Percentiles rank a stretch among this genome's conserved stretches.
Evolutionary conservation across 2,797 vertebrate species (phyloP).

Genomic region (Lithobates pipiens): DNA sequence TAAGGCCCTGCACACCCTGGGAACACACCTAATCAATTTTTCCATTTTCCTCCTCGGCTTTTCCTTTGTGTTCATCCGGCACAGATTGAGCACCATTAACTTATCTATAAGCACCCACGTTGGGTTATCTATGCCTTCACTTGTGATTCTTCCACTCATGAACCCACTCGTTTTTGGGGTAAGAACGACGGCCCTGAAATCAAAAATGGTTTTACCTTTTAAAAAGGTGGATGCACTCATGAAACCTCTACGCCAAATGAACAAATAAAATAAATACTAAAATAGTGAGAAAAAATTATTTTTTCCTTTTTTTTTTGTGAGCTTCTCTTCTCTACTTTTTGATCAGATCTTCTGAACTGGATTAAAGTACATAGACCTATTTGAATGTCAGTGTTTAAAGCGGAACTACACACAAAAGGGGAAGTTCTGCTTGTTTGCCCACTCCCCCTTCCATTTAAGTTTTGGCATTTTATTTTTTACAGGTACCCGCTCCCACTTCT

Average conservation of each 20-base stretch:
- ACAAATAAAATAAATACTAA: too few relatives aligned
- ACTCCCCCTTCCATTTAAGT: too few relatives aligned
- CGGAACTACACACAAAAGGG: too few relatives aligned
- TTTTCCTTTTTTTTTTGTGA: too few relatives aligned
- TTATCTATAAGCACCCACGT: background rate
- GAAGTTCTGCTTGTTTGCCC: too few relatives aligned
- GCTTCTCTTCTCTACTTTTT: too few relatives aligned
- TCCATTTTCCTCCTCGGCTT: constrained; percentile 3
- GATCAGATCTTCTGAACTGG: too few relatives aligned
- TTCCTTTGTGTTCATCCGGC: constrained; percentile 1
- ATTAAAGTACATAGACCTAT: too few relatives aligned
- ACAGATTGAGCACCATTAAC: constrained; percentile 4
- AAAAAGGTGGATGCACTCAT: background rate
- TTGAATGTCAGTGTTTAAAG: too few relatives aligned
- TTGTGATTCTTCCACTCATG: constrained; percentile 32
- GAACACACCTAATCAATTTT: constrained; percentile 32
- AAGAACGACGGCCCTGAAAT: constrained; percentile 5
- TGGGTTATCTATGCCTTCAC: background rate
- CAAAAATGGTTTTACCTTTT: background rate
- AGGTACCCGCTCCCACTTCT: too few relatives aligned
- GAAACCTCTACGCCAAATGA: background rate
- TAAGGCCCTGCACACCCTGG: constrained; percentile 18
- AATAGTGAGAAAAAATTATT: too few relatives aligned
- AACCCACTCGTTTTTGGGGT: constrained; percentile 36
- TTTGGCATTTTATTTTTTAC: too few relatives aligned